phyloP scores from a whole-genome alignment of 2,797 vertebrate genomes.

The Oceanodroma leucorhoa region DNA sequence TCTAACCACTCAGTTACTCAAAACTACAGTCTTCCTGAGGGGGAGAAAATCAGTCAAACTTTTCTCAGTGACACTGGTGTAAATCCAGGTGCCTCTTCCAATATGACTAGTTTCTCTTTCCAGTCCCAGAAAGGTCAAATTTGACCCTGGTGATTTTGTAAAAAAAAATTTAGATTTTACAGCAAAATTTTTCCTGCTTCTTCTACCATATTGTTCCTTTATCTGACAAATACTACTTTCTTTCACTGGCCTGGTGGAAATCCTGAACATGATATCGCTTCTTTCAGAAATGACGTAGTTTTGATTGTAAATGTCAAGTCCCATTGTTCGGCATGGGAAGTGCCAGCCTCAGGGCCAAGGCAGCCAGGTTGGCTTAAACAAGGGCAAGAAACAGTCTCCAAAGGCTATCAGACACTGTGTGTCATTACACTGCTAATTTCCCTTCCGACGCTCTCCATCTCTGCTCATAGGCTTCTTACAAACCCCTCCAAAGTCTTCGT shows the following conservation, averaged over 20 bases:
- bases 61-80: not conserved
- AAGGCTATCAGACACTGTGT: not conserved
- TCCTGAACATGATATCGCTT: not conserved
- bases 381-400: not conserved
- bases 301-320: not conserved
- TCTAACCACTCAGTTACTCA: not conserved
- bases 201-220: not conserved
- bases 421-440: not conserved
- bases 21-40: rapidly evolving
- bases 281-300: not conserved
- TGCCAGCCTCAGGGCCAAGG: not conserved
- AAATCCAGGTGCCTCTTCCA: not conserved
- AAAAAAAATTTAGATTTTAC: not conserved
- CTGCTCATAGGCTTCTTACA: not conserved
- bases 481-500: not conserved
- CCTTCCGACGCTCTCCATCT: not conserved
- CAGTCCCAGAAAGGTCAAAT: not conserved
- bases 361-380: not conserved
- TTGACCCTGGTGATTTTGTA: not conserved
- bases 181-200: not conserved
- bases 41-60: not conserved
- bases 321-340: not conserved
- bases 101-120: not conserved
- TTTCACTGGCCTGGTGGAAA: not conserved
- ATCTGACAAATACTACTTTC: not conserved